phyloP scores from a whole-genome alignment of 2,113 vertebrate genomes.

The Dryoscopus gambensis region DNA sequence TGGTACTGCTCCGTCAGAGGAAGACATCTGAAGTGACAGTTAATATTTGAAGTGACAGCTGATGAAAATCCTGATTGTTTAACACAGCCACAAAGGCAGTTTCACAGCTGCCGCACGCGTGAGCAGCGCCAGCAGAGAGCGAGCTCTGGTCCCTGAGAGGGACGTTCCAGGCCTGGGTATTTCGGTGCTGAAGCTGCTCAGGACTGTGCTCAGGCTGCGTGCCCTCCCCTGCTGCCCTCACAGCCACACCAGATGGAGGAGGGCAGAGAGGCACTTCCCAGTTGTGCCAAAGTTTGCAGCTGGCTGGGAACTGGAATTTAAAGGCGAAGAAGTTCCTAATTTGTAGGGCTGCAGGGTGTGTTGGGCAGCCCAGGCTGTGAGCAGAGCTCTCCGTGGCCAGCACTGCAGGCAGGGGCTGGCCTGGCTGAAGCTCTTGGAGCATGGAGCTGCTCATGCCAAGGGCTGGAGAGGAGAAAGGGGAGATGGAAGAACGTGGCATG shows the following conservation, averaged over 20 bases:
- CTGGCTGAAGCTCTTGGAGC: neutral
- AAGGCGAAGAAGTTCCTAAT: neutral
- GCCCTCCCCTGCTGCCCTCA: neutral
- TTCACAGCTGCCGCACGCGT: neutral
- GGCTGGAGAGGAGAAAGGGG: neutral
- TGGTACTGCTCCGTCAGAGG: neutral
- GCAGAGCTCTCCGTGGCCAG: neutral
- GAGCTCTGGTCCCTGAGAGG: neutral
- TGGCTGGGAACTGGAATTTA: neutral
- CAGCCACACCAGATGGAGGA: neutral
- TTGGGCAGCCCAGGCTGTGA: neutral
- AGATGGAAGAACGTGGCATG: neutral
- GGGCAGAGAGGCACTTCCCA: neutral
- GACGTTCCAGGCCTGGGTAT: neutral
- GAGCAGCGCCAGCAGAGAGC: neutral
- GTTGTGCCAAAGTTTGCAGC: neutral
- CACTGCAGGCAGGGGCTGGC: neutral
- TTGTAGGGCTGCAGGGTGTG: rapidly evolving
- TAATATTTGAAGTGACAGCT: neutral
- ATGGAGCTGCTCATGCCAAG: neutral
- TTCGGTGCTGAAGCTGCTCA: neutral
- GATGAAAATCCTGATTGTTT: neutral
- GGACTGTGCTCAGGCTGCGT: neutral
- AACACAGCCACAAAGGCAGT: neutral
- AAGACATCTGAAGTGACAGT: neutral